Evolutionary conservation across 2,797 vertebrate genomes (phyloP), one percentile per base, ranked within the genome.

Genomic region (Coccyzus lansbergi): DNA sequence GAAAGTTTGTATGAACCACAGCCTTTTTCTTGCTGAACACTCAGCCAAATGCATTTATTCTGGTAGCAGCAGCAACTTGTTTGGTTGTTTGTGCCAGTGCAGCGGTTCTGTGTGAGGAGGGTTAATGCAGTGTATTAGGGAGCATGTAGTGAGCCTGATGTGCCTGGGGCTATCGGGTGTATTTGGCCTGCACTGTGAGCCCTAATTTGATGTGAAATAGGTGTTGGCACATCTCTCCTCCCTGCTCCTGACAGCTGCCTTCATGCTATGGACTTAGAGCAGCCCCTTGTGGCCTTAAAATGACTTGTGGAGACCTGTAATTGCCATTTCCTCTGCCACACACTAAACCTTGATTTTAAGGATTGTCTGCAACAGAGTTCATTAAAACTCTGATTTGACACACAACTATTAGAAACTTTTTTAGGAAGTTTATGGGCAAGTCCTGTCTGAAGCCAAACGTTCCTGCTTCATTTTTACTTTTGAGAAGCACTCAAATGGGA

Each of bases 201-300:
- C 0, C 1, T 18, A 4, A 25, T 8, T 36, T n/a, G 22, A 11
- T 28, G 82, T 5, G 69, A 14, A 48, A 2, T 9, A 11, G 38
- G 15, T 36, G 82, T 33, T 22, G 72, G 68, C 64, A 10, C 15
- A 25, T 31, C 40, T 17, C 55, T 4, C 12, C 17, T 65, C 69
- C 60, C 65, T 10, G 70, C 70, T 72, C 8, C 83, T 14, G 36
- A 4, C 2, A 53, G 19, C 48, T 24, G 70, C 63, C 28, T 58
- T 12, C 42, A 84, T 94, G 49, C 69, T 25, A 6, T 4, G 51
- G 93, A 12, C 92, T 70, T 90, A 91, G 18, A 97, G 95, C 96
- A 97, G 92, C 97, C 96, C 76, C 97, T 97, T 90, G 96, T 96
- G 97, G 97, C 81, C 75, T 86, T 52, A 6, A 38, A 26, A 8